Evolutionary conservation across 2,888 invertebrate species (phyloP).

Genomic region (Caradrina clavipalpis): DNA sequence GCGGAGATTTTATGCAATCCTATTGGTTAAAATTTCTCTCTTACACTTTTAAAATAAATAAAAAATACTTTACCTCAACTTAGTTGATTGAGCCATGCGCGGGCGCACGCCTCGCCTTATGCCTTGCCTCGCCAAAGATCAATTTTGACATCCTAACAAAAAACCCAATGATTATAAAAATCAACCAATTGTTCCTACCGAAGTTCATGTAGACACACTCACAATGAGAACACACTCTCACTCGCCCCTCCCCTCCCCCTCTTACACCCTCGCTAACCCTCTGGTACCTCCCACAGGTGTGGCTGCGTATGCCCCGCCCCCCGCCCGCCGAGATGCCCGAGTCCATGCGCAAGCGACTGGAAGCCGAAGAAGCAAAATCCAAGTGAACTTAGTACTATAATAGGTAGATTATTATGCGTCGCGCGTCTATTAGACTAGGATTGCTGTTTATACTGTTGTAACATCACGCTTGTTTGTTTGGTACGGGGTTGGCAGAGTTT

Average conservation of each 20-base stretch:
- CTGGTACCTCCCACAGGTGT: slow-evolving; percentile 82
- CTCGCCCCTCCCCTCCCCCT: accelerated
- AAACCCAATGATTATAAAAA: slow-evolving; percentile 76
- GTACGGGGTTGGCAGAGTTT: slow-evolving; percentile 5
- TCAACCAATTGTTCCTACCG: slow-evolving; percentile 87
- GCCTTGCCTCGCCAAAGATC: no score
- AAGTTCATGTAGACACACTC: slow-evolving; percentile 75
- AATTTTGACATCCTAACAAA: not conserved
- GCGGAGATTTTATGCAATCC: no score
- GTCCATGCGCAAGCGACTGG: slow-evolving; percentile 94
- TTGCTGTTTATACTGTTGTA: slow-evolving; percentile 22
- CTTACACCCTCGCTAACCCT: not conserved
- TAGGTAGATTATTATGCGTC: slow-evolving; percentile 56
- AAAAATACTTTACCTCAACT: no score
- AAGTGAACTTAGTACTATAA: slow-evolving; percentile 74
- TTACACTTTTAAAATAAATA: no score
- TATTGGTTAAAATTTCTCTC: no score
- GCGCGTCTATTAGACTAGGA: slow-evolving; percentile 46
- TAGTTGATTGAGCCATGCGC: no score
- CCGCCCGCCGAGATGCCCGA: slow-evolving; percentile 99
- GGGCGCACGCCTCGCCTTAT: no score
- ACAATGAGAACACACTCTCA: slow-evolving; percentile 69
- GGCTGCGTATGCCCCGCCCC: slow-evolving; percentile 96
- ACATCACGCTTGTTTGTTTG: not conserved
- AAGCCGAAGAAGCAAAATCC: slow-evolving; percentile 82